These are phyloP conservation scores for Melanogrammus aeglefinus DNA, from an alignment of 2,797 vertebrate species.

Conservation along the genomic window DNA sequence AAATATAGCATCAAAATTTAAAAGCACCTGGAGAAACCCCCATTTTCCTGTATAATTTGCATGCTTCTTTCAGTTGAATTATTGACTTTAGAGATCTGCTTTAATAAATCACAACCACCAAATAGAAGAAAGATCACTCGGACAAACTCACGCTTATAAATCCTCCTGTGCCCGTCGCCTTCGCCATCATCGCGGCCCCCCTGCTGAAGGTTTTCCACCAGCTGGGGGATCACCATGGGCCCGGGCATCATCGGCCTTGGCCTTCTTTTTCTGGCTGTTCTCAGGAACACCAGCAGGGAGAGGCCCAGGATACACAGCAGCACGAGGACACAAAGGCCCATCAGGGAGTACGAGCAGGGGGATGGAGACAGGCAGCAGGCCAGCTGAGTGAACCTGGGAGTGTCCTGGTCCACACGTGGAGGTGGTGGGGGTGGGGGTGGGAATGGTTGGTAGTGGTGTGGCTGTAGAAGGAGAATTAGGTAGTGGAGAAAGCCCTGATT, in stretches of 20 bases:
- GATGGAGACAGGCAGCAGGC: constrained; percentile 23
- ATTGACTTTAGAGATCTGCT: neutral
- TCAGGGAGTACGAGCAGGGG: constrained; percentile 59
- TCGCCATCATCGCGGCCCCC: constrained; percentile 5
- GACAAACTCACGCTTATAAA: constrained; percentile 43
- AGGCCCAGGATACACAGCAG: constrained; percentile 57
- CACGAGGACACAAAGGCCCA: constrained; percentile 56
- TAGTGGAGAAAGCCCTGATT: neutral
- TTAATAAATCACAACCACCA: neutral
- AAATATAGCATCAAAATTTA: neutral
- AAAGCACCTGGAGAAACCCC: neutral
- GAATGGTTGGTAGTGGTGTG: neutral
- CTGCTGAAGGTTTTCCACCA: neutral
- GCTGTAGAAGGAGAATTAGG: constrained; percentile 1
- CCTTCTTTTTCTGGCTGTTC: constrained; percentile 20
- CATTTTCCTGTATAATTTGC: neutral
- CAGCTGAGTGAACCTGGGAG: too few species aligned
- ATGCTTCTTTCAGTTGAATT: neutral
- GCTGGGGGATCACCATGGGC: neutral
- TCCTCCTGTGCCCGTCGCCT: neutral
- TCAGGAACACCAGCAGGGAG: constrained; percentile 52
- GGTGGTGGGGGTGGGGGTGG: constrained; percentile 6
- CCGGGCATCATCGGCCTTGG: neutral
- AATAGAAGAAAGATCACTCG: neutral
- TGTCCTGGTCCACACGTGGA: too few species aligned